These are phyloP conservation scores for Operophtera brumata DNA, from an alignment of 2,888 invertebrate genomes.

Conservation along the genomic window DNA sequence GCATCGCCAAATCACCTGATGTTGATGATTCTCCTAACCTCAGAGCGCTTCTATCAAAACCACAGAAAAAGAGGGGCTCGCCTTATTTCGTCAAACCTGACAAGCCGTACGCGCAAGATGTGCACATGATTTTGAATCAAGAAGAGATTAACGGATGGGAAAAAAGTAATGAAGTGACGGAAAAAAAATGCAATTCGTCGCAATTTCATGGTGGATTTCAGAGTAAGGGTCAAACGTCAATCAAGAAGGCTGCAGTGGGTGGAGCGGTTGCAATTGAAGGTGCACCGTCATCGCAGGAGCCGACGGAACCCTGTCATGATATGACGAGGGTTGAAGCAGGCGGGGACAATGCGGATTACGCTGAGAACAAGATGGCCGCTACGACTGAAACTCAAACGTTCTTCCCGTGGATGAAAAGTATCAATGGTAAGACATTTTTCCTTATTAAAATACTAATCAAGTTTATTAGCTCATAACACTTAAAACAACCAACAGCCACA, in stretches of 20 bases:
- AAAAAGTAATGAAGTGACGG: conserved; percentile 57
- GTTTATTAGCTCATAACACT: no score
- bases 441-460: not conserved
- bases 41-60: conserved; percentile 78
- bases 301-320: conserved; percentile 65
- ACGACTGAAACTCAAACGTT: conserved; percentile 60
- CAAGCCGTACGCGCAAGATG: conserved; percentile 55
- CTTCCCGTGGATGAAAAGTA: conserved; percentile 83
- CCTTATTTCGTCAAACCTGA: conserved; percentile 56
- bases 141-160: conserved; percentile 57
- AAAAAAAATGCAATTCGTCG: conserved; percentile 67
- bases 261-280: conserved; percentile 58
- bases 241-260: conserved; percentile 63
- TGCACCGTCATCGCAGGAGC: conserved; percentile 64
- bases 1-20: conserved; percentile 57
- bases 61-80: conserved; percentile 49
- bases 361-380: conserved; percentile 72
- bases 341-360: conserved; percentile 71
- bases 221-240: conserved; percentile 61
- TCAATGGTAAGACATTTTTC: conserved; percentile 57
- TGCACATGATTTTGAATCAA: conserved; percentile 52
- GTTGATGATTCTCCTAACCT: conserved; percentile 78
- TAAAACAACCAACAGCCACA: no score
- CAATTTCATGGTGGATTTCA: conserved; percentile 74
- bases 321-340: conserved; percentile 74